Evolutionary conservation across 1,140 invertebrate genomes (phyloP).

Genomic region (Panagrolaimus sp.): DNA sequence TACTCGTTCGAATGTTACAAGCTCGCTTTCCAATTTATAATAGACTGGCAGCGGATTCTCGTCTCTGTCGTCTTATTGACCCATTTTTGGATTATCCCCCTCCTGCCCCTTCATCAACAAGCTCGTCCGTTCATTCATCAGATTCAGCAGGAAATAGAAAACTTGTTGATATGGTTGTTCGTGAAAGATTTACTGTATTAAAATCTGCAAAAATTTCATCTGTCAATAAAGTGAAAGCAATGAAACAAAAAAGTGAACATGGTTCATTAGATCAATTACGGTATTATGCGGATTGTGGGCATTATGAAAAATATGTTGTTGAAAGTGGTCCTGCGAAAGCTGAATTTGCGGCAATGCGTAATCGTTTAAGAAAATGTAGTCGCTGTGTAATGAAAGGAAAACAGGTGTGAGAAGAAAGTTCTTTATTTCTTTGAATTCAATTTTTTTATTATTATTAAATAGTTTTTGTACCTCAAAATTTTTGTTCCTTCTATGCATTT

Average conservation of each 20-base stretch:
- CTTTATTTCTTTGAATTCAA: no score
- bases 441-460: not conserved
- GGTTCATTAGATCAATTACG: slow-evolving; percentile 13
- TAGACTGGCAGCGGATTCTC: slow-evolving; percentile 25
- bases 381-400: slow-evolving; percentile 18
- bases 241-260: not conserved
- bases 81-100: slow-evolving; percentile 24
- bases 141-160: slow-evolving; percentile 13
- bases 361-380: slow-evolving; percentile 27
- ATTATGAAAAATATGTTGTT: slow-evolving; percentile 31
- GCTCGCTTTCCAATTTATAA: slow-evolving; percentile 31
- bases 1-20: slow-evolving; percentile 22
- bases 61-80: slow-evolving; percentile 32
- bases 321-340: slow-evolving; percentile 30
- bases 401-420: no score
- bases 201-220: not conserved
- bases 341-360: slow-evolving; percentile 29
- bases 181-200: slow-evolving; percentile 24
- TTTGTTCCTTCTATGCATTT: not conserved
- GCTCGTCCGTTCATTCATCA: not conserved
- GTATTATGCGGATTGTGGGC: slow-evolving; percentile 32
- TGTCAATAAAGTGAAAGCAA: slow-evolving; percentile 1
- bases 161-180: slow-evolving; percentile 12
- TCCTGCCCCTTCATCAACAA: slow-evolving; percentile 8
- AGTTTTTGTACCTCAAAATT: slow-evolving; percentile 1